These are phyloP conservation scores for Spheniscus mendiculus DNA, from an alignment of 2,113 vertebrate species.

Conservation along the genomic window DNA sequence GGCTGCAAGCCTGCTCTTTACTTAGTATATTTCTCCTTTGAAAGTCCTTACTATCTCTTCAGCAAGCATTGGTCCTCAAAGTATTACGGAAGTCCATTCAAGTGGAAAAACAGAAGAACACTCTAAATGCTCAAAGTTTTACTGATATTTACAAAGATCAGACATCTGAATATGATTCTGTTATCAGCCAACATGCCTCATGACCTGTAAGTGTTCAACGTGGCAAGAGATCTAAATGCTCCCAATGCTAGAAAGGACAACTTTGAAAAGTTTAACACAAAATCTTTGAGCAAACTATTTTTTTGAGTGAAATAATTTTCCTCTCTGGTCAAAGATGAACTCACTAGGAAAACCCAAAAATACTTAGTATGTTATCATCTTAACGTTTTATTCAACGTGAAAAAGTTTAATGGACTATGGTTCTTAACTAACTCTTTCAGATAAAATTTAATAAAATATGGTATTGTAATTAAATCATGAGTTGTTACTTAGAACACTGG, in stretches of 20 bases:
- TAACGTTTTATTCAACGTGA: not conserved
- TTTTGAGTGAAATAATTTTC: not conserved
- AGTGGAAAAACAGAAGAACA: not conserved
- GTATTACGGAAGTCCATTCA: not conserved
- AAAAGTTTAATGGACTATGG: not conserved
- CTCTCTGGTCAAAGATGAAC: not conserved
- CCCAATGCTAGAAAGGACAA: not conserved
- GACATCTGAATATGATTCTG: not conserved
- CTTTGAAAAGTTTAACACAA: not conserved
- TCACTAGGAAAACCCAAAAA: not conserved
- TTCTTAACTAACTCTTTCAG: not conserved
- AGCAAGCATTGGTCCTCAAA: not conserved
- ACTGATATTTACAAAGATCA: not conserved
- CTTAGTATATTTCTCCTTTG: not conserved
- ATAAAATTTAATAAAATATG: no score
- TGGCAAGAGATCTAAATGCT: not conserved
- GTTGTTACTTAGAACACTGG: not conserved
- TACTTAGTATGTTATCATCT: not conserved
- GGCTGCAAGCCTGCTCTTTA: not conserved
- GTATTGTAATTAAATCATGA: not conserved
- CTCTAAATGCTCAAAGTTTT: not conserved
- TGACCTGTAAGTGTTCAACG: not conserved
- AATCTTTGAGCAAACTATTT: not conserved
- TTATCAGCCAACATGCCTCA: not conserved
- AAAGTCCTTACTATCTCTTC: not conserved